Evolutionary conservation across 2,797 vertebrate genomes (phyloP).

Genomic region (Sebastes nivosus): DNA sequence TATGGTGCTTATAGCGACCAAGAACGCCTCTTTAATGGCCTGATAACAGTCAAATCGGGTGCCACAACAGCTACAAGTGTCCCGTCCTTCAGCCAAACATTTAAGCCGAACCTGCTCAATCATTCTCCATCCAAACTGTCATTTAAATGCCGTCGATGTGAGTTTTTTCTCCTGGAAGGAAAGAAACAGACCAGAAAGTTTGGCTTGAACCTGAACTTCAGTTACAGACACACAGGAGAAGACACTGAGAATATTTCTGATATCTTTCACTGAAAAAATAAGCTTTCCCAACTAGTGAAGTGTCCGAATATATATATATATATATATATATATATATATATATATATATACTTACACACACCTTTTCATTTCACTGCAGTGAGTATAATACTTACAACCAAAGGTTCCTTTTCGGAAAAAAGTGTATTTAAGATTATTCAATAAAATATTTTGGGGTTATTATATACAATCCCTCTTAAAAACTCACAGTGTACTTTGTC

Average conservation of each 20-base stretch:
- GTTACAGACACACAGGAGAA: conserved; percentile 47
- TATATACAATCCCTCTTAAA: conserved; percentile 56
- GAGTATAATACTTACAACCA: conserved; percentile 39
- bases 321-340: no score
- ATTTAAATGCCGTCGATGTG: not conserved
- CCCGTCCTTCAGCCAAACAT: conserved; percentile 1
- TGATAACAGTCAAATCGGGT: no score
- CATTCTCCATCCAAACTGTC: conserved; percentile 13
- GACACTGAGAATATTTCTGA: conserved; percentile 28
- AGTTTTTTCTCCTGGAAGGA: conserved; percentile 6
- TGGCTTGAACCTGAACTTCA: conserved; percentile 60
- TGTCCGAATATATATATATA: conserved; percentile 9
- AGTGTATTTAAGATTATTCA: conserved; percentile 25
- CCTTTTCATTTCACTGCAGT: conserved; percentile 36
- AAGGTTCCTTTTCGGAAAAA: conserved; percentile 25
- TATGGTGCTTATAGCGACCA: no score
- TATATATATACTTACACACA: conserved; percentile 52
- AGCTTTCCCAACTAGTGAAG: conserved; percentile 40
- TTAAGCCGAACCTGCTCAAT: not conserved
- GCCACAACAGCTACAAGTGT: not conserved
- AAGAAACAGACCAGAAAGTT: conserved; percentile 32
- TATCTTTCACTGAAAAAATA: conserved; percentile 71
- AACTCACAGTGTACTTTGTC: conserved; percentile 70
- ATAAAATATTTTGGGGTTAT: conserved; percentile 50
- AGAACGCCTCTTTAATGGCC: no score